Conservation (phyloP, 2,888 invertebrate genomes). For the Adela reaumurella region DNA sequence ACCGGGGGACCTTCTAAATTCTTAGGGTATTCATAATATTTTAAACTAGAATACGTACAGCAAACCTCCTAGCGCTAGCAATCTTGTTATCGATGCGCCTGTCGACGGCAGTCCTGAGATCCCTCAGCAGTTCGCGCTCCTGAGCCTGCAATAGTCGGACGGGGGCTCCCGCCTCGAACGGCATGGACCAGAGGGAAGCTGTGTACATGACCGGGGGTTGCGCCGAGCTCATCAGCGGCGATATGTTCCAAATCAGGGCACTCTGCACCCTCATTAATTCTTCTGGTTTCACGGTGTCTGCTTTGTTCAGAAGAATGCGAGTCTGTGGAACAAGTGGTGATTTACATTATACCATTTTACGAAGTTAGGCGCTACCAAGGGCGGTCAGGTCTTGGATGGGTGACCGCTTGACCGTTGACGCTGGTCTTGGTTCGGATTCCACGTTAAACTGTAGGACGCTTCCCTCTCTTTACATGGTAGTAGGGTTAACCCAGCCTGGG, state of each 20-base stretch:
- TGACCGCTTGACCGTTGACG: too few relatives aligned
- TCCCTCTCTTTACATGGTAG: too few relatives aligned
- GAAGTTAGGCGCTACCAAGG: too few relatives aligned
- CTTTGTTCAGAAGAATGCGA: slow-evolving; percentile 91
- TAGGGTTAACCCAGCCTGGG: too few relatives aligned
- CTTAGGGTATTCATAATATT: too few relatives aligned
- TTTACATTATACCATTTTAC: too few relatives aligned
- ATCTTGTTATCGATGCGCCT: slow-evolving; percentile 93
- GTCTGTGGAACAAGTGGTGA: too few relatives aligned
- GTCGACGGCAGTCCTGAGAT: slow-evolving; percentile 80
- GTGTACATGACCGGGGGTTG: slow-evolving; percentile 93
- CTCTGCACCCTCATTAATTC: slow-evolving; percentile 92
- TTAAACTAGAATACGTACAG: slow-evolving; percentile 69
- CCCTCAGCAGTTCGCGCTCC: slow-evolving; percentile 82
- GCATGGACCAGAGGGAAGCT: slow-evolving; percentile 82
- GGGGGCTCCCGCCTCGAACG: slow-evolving; percentile 79
- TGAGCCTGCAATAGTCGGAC: slow-evolving; percentile 80
- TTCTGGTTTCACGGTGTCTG: slow-evolving; percentile 87
- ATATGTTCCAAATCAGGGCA: slow-evolving; percentile 93
- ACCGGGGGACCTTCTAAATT: too few relatives aligned
- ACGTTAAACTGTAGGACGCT: too few relatives aligned
- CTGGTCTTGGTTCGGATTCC: too few relatives aligned
- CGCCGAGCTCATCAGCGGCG: slow-evolving; percentile 92
- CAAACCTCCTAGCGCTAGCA: slow-evolving; percentile 90
- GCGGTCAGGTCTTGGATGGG: too few relatives aligned